Conservation (phyloP, 1,140 invertebrate genomes). For the Diprion similis region DNA sequence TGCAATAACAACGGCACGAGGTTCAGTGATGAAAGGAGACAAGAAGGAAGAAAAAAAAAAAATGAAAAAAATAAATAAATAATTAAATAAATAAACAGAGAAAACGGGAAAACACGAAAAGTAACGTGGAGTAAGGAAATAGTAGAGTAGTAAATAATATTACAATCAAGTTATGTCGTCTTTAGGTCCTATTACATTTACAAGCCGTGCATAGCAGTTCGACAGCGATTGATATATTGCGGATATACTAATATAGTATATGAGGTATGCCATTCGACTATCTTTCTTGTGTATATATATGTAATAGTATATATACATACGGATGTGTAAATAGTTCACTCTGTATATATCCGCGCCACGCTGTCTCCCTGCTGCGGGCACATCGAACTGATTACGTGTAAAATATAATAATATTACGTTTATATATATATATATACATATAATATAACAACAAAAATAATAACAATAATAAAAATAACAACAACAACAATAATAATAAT, state of each 20-base stretch:
- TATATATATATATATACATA: no score
- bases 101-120: background rate
- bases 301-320: background rate
- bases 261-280: background rate
- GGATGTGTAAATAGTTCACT: background rate
- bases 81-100: no score
- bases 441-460: no score
- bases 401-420: background rate
- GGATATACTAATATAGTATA: background rate
- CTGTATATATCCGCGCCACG: background rate
- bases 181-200: conserved; percentile 4
- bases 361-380: background rate
- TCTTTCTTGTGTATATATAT: background rate
- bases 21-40: no score
- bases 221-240: background rate
- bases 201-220: background rate
- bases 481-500: no score
- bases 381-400: background rate
- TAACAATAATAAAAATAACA: no score
- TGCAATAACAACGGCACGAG: background rate
- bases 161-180: background rate
- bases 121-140: background rate
- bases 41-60: no score
- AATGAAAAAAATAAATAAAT: no score
- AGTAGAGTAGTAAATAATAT: background rate